Base-by-base conservation (phyloP, 2,797 vertebrate species). In the Hippocampus kuda region DNA sequence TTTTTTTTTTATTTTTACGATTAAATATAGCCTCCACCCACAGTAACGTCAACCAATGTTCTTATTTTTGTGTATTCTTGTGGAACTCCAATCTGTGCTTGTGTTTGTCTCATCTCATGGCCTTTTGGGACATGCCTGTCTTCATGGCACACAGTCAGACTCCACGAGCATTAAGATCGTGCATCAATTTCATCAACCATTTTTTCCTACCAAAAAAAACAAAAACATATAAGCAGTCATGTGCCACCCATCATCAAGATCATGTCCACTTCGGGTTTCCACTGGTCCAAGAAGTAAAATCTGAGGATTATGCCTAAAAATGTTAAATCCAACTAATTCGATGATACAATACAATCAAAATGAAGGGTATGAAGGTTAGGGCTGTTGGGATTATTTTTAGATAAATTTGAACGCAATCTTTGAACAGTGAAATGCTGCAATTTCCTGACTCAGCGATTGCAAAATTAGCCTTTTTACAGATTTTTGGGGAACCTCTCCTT, bases 101-200 rank as follows among this genome's bases (percentile, higher is more conserved):
- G 64, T 57, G 27, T 72, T 74, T 13, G 42, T 66, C 24, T 82
- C 77, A 80, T 78, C 72, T 70, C 66, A 76, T 72, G 56, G 27
- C 27, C 72, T 67, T 5, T 72, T 41, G 59, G 68, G 48, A 73
- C 2, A 0, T 22, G 6, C 5, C 16, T 69, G 68, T 38, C 76
- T 62, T 67, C 67, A 16, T 53, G 41, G 68, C 30, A 10, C 69
- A 41, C 27, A 18, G 27, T 38, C 16, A 22, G 4, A 20, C 8
- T 62, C 34, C 15, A 15, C 10, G 15, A 66, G 51, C 66, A 73
- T 80, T 66, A 46, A 18, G 22, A 71, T 59, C 69, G 11, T n/a
- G 4, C 60, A 5, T 53, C 74, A 65, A 34, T 63, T 6, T 30
- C 74, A 67, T 68, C 54, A 27, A 15, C 56, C 64, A 5, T 18